Base-by-base conservation (phyloP, 2,113 vertebrate species). In the Maccullochella peelii region DNA sequence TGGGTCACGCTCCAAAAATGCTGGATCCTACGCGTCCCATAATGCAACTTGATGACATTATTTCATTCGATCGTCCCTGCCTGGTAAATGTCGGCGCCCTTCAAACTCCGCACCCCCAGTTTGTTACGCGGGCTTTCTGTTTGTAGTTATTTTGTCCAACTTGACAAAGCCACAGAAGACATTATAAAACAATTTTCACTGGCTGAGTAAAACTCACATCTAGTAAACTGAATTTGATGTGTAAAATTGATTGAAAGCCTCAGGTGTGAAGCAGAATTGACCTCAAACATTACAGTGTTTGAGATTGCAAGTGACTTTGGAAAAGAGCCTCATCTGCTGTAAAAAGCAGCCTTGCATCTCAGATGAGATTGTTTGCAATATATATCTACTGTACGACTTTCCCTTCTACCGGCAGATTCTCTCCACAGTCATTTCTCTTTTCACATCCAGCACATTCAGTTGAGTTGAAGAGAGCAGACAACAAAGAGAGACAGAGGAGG, bases 391-490 rank as follows among this genome's bases (percentile, higher is more conserved):
- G 18, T 21, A 20, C 0, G 7, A 36, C 47, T 68, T 71, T 18
- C 61, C 59, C 58, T 55, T 49, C 20, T 8, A 20, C 49, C 40
- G 65, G 49, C 21, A 74, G 40, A 59, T 2, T 63, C 40, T 20
- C 69, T 58, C 50, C 57, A 52, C 38, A 78, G 23, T 30, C 20
- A 18, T 30, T 59, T 27, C n/a, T 71, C 44, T 69, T 57, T 70
- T 67, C 33, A 6, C 14, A 33, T n/a, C 18, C 40, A 36, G 49
- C 47, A 49, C 47, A 27, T 30, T 47, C 18, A 44, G 25, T 54
- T 25, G 20, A 70, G 25, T 0, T 47, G 21, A 38, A 40, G 27
- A 27, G 8, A 52, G 57, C 30, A 52, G n/a, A 66, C 38, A 50
- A 20, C 75, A 20, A 14, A 54, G 25, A 55, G 16, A 77, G 44